Conservation (phyloP, 2,888 invertebrate genomes). For the Heterodera filipjevi region DNA sequence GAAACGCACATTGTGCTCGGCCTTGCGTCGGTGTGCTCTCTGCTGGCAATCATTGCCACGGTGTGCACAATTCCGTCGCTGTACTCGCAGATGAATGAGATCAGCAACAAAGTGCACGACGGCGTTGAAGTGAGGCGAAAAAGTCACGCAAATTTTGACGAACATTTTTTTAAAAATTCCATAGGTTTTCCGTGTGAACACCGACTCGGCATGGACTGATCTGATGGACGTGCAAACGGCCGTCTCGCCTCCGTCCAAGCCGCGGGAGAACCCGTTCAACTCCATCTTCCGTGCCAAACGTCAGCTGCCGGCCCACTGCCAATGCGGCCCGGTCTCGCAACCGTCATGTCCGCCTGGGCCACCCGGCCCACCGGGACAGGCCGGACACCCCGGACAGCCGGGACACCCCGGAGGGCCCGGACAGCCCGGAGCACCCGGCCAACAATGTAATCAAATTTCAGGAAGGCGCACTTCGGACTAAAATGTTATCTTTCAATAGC, state of each 20-base stretch:
- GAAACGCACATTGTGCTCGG: slow-evolving; percentile 10
- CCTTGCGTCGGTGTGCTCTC: not conserved
- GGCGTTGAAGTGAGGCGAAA: not conserved
- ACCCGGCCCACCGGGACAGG: slow-evolving; percentile 30
- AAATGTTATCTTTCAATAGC: not conserved
- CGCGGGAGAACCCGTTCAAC: slow-evolving; percentile 52
- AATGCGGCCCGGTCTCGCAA: slow-evolving; percentile 27
- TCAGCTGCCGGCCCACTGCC: slow-evolving; percentile 56
- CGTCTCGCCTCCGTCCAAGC: slow-evolving; percentile 61
- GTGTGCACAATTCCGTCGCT: slow-evolving; percentile 3
- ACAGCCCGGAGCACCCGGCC: not conserved
- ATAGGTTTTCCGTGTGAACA: slow-evolving; percentile 59
- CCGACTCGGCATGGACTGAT: slow-evolving; percentile 63
- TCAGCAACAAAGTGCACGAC: slow-evolving; percentile 7
- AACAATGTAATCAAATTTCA: not conserved
- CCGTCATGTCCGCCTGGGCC: slow-evolving; percentile 35
- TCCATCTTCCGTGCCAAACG: slow-evolving; percentile 53
- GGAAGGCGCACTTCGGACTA: not conserved
- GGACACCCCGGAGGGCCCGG: slow-evolving; percentile 4
- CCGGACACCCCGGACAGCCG: slow-evolving; percentile 4
- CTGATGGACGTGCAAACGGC: slow-evolving; percentile 63
- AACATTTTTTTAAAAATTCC: not conserved
- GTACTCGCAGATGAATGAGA: slow-evolving; percentile 5
- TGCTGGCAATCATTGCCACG: slow-evolving; percentile 1
- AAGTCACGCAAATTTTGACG: not conserved